Evolutionary conservation across 2,113 vertebrate species (phyloP), one percentile per base, ranked within the genome.

Genomic region (Pristiophorus japonicus): DNA sequence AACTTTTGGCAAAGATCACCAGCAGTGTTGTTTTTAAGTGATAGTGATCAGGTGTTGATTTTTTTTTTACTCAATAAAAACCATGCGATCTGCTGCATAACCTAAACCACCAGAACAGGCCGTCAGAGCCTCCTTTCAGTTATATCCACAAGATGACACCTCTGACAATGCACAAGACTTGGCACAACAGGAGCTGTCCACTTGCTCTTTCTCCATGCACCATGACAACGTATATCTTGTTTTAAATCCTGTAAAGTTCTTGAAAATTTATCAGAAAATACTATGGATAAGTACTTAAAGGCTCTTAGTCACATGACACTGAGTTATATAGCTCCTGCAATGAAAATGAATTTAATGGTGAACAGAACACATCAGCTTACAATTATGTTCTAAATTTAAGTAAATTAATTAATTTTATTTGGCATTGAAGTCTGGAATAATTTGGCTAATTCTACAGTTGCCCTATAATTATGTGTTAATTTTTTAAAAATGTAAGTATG

Each of bases 311-410:
- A 55, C 30, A 14, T 8, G 6, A 38, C 34, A 63, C 62, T 22
- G 59, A 38, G 1, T 91, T 38, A 62, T 20, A 38, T 3, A 55
- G 47, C 47, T 30, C 88, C 34, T 8, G 14, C 2, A 91, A 91
- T 91, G 59, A 91, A n/a, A 63, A 91, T 91, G n/a, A 63, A 63
- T 38, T 62, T 63, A 22, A 63, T 0, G 4, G 38, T 22, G 6
- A 38, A 91, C 75, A 81, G 12, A 81, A 81, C 14, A 62, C 51
- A 91, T 63, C 88, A 22, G 59, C 63, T 91, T 63, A 38, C 59
- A 91, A 62, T 63, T 91, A 91, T 91, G 14, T 91, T 63, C 88
- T n/a, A 91, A 91, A 62, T 63, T 91, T 91, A 91, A 38, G 34
- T 38, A 38, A 0, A 63, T 14, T 5, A 63, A 63, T 91, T 38